phyloP scores from a whole-genome alignment of 1,140 invertebrate species.

The Drosophila watanabei region DNA sequence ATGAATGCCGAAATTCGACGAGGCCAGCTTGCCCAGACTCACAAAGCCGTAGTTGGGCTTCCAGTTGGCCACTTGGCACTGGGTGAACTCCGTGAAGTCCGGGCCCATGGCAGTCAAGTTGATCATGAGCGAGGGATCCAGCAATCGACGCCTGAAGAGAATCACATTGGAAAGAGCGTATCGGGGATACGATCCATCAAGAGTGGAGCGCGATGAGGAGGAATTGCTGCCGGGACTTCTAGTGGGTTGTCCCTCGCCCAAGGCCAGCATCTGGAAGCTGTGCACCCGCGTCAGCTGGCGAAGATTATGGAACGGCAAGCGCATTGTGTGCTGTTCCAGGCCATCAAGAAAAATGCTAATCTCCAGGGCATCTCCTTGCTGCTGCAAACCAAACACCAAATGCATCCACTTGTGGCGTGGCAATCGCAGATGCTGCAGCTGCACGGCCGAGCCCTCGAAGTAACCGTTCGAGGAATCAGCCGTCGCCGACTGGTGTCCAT shows the following conservation, averaged over 20 bases:
- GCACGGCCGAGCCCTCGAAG: slow-evolving; percentile 56
- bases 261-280: slow-evolving; percentile 69
- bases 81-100: slow-evolving; percentile 79
- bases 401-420: slow-evolving; percentile 79
- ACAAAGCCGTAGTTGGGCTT: slow-evolving; percentile 80
- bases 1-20: slow-evolving; percentile 61
- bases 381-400: slow-evolving; percentile 66
- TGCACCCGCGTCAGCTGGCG: slow-evolving; percentile 52
- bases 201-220: slow-evolving; percentile 63
- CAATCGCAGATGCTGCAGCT: slow-evolving; percentile 65
- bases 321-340: slow-evolving; percentile 66
- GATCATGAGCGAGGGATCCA: slow-evolving; percentile 53
- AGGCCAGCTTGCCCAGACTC: slow-evolving; percentile 55
- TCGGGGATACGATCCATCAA: slow-evolving; percentile 57
- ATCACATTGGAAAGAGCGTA: slow-evolving; percentile 73
- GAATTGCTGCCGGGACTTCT: slow-evolving; percentile 54
- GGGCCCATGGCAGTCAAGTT: slow-evolving; percentile 82
- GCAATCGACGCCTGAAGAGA: slow-evolving; percentile 67
- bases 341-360: slow-evolving; percentile 72
- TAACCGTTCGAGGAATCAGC: slow-evolving; percentile 47
- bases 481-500: slow-evolving; percentile 42
- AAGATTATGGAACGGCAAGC: slow-evolving; percentile 63
- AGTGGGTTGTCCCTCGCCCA: slow-evolving; percentile 63
- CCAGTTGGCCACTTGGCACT: slow-evolving; percentile 80
- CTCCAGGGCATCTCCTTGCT: slow-evolving; percentile 56